Conservation (phyloP, 2,113 vertebrate species). For the Mormyrus lacerda region DNA sequence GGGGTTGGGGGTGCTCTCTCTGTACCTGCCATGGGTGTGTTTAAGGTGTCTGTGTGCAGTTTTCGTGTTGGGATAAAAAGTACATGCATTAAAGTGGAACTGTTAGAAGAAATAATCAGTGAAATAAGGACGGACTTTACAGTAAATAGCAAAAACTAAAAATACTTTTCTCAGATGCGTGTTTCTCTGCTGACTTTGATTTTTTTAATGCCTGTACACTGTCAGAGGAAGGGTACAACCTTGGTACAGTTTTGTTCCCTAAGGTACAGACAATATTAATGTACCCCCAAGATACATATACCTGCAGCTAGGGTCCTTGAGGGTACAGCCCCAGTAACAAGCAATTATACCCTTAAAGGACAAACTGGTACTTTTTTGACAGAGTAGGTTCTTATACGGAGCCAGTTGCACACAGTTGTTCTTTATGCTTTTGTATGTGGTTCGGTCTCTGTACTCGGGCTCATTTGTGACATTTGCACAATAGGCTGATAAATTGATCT, state of each 20-base stretch:
- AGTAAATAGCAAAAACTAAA: neutral
- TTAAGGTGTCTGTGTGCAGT: neutral
- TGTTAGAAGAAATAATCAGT: neutral
- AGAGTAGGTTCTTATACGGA: neutral
- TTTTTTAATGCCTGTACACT: neutral
- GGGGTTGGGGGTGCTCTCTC: neutral
- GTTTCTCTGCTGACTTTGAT: neutral
- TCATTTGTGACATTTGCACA: neutral
- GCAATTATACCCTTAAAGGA: neutral
- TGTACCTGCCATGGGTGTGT: neutral
- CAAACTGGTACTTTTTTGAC: neutral
- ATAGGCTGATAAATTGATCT: neutral
- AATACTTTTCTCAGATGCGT: neutral
- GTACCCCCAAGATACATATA: neutral
- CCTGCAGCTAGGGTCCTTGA: neutral
- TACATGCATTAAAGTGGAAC: neutral
- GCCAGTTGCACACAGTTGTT: neutral
- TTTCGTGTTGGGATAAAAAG: neutral
- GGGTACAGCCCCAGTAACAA: neutral
- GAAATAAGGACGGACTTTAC: neutral
- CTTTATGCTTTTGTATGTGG: neutral
- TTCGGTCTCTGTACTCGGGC: neutral
- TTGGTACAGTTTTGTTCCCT: neutral
- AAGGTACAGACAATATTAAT: neutral
- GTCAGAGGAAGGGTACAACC: neutral